Evolutionary conservation across 2,888 invertebrate species (phyloP).

Genomic region (Phragmatobia fuliginosa): DNA sequence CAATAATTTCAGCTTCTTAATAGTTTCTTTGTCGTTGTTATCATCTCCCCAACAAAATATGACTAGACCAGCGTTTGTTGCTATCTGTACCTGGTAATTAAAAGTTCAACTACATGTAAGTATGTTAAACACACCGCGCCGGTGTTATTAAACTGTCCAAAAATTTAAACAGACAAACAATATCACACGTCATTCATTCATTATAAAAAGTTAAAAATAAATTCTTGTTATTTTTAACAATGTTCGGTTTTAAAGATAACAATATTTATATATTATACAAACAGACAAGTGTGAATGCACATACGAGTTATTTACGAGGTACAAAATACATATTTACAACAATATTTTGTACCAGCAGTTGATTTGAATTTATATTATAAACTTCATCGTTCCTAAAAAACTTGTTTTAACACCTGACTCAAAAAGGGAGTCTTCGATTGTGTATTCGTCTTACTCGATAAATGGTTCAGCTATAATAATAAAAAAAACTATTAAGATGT

Average conservation of each 20-base stretch:
- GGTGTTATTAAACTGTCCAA: constrained; percentile 6
- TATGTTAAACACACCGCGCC: background rate
- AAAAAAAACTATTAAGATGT: background rate
- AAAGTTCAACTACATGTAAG: constrained; percentile 9
- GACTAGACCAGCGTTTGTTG: constrained; percentile 93
- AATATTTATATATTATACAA: background rate
- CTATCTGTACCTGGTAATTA: constrained; percentile 88
- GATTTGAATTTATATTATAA: background rate
- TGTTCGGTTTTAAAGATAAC: background rate
- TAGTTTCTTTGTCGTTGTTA: constrained; percentile 95
- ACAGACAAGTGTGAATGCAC: background rate
- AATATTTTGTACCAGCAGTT: background rate
- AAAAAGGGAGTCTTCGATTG: no score
- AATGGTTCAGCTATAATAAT: background rate
- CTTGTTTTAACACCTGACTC: background rate
- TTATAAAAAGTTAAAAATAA: background rate
- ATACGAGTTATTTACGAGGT: background rate
- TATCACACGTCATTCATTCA: background rate
- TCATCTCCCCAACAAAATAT: constrained; percentile 99
- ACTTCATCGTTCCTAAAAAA: background rate
- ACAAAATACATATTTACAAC: background rate
- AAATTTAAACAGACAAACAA: constrained; percentile 1
- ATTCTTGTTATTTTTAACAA: background rate
- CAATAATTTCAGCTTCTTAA: constrained; percentile 94
- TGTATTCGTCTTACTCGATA: background rate